Base-by-base conservation (phyloP, 2,888 invertebrate genomes). In the Fissipunctia ypsillon region DNA sequence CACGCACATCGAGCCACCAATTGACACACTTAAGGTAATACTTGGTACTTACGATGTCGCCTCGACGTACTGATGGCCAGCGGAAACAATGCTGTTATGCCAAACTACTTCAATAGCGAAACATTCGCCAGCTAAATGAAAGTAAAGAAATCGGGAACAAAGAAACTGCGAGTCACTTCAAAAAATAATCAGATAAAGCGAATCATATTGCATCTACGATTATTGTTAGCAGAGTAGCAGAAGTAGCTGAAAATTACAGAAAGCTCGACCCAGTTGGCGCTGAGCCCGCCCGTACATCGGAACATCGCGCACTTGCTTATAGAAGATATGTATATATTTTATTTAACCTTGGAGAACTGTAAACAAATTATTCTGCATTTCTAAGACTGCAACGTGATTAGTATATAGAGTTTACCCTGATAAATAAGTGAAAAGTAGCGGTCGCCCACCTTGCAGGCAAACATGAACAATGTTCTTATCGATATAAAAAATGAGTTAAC, bases 11-110 rank as follows among this genome's bases (percentile, higher is more conserved):
- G 92, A 94, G 91, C 94, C 93, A 93, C 95, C 96, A 95, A 96
- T 96, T 96, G 96, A 96, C 96, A 96, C 95, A 96, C 96, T 96
- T 95, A 95, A 94, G 93, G 94, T 94, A 95, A 95, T 93, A 95
- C 95, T 95, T 93, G 90, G 91, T 93, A 94, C 93, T 95, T 93
- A 93, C 90, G 91, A 92, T 90, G 90, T 90, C 89, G 91, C 91
- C 89, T 87, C 80, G 31, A 56, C 83, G 87, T 73, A 88, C 92
- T 91, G 89, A 90, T 91, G 89, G 90, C 86, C 90, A 88, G 85
- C 87, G 80, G 85, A 83, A 80, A 70, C 75, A 75, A 79, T 69
- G 65, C 76, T 67, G 77, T 69, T 76, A 78, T 72, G 76, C 72
- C 84, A 66, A 77, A 76, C 43, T 66, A 80, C 57, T 71, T 64